Conservation (phyloP, 1,140 invertebrate species). For the Pseudoatta argentina region DNA sequence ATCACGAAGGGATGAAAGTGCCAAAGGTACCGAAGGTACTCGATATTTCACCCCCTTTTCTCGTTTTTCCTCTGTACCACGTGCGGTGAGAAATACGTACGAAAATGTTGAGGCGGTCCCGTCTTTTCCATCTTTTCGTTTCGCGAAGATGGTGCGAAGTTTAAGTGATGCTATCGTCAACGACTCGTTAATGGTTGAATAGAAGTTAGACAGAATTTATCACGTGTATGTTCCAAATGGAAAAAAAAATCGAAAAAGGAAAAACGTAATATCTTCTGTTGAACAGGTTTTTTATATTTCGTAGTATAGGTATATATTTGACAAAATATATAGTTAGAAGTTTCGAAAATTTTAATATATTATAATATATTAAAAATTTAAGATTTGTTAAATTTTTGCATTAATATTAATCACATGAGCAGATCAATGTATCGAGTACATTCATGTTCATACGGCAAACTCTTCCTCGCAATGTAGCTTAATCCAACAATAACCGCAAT, state of each 20-base stretch:
- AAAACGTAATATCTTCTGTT: neutral
- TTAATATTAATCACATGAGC: neutral
- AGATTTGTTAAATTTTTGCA: neutral
- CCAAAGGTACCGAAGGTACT: slow-evolving; percentile 41
- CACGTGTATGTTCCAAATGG: neutral
- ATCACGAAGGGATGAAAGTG: slow-evolving; percentile 71
- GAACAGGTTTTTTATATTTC: neutral
- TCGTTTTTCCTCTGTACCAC: slow-evolving; percentile 6
- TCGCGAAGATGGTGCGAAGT: neutral
- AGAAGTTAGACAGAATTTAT: neutral
- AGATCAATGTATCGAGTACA: neutral
- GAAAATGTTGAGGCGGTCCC: slow-evolving; percentile 25
- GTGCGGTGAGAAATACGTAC: slow-evolving; percentile 20
- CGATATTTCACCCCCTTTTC: slow-evolving; percentile 70
- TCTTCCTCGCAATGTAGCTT: slow-evolving; percentile 63
- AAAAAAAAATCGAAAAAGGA: neutral
- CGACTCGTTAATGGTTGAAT: slow-evolving; percentile 21
- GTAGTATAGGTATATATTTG: too few species aligned
- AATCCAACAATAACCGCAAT: slow-evolving; percentile 80
- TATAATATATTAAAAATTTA: neutral
- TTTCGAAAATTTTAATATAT: neutral
- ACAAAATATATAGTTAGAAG: neutral
- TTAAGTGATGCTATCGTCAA: slow-evolving; percentile 18
- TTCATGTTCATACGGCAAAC: slow-evolving; percentile 19
- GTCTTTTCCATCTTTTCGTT: slow-evolving; percentile 17